These are phyloP conservation scores for Leucophenga varia DNA, from an alignment of 1,140 invertebrate species.

Conservation along the genomic window DNA sequence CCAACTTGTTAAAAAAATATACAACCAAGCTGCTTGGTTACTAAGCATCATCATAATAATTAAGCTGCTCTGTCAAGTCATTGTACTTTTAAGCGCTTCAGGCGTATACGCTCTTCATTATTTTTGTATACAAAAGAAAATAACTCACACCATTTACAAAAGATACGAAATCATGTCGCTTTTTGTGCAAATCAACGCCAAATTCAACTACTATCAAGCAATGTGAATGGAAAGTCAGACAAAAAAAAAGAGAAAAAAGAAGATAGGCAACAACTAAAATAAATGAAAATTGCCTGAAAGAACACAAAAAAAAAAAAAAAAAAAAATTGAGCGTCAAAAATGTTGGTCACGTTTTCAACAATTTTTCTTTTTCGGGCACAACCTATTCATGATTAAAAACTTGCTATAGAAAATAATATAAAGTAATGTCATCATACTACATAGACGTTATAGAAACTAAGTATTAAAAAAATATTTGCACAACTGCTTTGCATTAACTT, in stretches of 20 bases:
- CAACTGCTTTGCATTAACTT: constrained; percentile 20
- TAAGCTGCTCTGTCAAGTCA: no score
- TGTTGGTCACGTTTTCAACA: constrained; percentile 36
- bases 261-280: constrained; percentile 14
- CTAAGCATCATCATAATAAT: no score
- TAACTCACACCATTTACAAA: no score
- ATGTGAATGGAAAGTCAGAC: no score
- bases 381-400: constrained; percentile 35
- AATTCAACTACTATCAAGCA: constrained; percentile 8
- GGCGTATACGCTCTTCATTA: no score
- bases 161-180: no score
- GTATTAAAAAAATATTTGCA: neutral
- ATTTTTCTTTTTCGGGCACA: neutral
- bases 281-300: constrained; percentile 22
- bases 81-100: no score
- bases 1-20: no score
- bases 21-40: no score
- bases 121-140: no score
- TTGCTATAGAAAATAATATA: constrained; percentile 11
- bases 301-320: neutral
- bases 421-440: neutral
- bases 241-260: no score
- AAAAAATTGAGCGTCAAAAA: no score
- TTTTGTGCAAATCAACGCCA: constrained; percentile 28
- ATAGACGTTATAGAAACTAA: neutral